phyloP scores from a whole-genome alignment of 2,888 invertebrate genomes.

The Altica lythri region DNA sequence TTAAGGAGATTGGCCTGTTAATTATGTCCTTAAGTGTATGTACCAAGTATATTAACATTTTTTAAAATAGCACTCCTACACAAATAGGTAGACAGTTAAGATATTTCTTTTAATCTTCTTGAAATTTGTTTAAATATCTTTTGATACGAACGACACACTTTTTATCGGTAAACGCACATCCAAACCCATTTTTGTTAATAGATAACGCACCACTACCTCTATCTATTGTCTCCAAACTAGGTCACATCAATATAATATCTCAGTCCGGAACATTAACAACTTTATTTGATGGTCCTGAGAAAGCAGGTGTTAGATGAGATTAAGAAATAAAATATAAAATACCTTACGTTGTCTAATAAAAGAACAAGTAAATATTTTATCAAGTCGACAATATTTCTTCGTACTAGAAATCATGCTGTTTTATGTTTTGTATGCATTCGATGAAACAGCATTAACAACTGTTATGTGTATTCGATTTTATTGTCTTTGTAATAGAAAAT shows the following conservation, averaged over 20 bases:
- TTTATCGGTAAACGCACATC: too few species aligned
- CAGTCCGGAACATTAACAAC: constrained; percentile 7
- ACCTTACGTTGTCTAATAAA: constrained; percentile 29
- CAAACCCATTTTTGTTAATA: too few species aligned
- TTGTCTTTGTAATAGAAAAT: neutral
- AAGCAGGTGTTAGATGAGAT: constrained; percentile 27
- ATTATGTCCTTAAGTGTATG: too few species aligned
- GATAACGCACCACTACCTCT: neutral
- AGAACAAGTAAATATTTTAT: constrained; percentile 31
- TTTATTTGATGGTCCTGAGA: constrained; percentile 20
- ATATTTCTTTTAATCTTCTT: too few species aligned
- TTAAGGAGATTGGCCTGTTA: too few species aligned
- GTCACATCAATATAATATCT: constrained; percentile 6
- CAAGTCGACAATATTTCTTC: constrained; percentile 30
- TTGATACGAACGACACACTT: too few species aligned
- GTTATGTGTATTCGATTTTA: constrained; percentile 18
- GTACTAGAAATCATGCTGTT: constrained; percentile 28
- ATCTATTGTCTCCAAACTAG: constrained; percentile 7
- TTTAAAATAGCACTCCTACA: too few species aligned
- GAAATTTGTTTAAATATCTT: too few species aligned
- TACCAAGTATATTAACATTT: too few species aligned
- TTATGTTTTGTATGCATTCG: constrained; percentile 22
- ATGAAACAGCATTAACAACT: constrained; percentile 5
- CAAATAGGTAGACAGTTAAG: too few species aligned
- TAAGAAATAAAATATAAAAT: constrained; percentile 30